A percentile compares a stretch with the other conserved stretches of the same genome.
Evolutionary conservation across 2,888 invertebrate genomes (phyloP).

Genomic region (Leptothorax acervorum): DNA sequence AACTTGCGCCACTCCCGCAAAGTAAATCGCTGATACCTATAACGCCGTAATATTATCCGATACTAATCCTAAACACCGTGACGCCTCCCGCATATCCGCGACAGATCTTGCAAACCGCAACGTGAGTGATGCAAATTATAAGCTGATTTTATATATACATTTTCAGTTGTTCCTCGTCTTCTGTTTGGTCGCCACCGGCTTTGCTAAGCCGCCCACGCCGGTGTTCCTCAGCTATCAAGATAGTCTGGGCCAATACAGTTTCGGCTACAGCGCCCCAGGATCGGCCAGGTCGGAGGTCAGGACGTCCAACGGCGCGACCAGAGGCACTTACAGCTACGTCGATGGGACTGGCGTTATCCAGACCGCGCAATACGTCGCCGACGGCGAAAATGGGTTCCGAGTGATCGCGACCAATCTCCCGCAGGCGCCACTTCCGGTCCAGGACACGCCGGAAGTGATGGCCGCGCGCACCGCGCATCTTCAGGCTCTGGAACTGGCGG

Average conservation of each 20-base stretch:
- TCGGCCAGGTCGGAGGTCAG: constrained; percentile 84
- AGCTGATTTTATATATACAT: not conserved
- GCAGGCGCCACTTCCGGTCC: constrained; percentile 78
- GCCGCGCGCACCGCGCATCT: constrained; percentile 83
- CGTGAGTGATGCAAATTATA: not conserved
- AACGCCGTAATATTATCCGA: not conserved
- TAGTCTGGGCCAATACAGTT: constrained; percentile 85
- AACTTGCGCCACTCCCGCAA: not conserved
- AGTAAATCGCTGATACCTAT: not conserved
- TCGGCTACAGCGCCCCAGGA: constrained; percentile 83
- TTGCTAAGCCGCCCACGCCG: constrained; percentile 67
- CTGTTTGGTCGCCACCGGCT: constrained; percentile 62
- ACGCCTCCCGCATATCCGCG: not conserved
- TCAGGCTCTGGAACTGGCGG: constrained; percentile 75
- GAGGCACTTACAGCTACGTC: constrained; percentile 85
- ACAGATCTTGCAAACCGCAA: not conserved
- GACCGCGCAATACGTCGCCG: constrained; percentile 85
- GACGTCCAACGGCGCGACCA: constrained; percentile 84
- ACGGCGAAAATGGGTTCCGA: constrained; percentile 85
- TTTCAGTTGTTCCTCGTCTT: constrained; percentile 40
- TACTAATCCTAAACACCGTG: not conserved
- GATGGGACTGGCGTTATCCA: constrained; percentile 85
- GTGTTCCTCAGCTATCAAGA: constrained; percentile 83
- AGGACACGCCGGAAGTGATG: constrained; percentile 84
- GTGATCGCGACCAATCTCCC: constrained; percentile 86